Base-by-base conservation (phyloP, 2,888 invertebrate genomes). In the Altica lythri region DNA sequence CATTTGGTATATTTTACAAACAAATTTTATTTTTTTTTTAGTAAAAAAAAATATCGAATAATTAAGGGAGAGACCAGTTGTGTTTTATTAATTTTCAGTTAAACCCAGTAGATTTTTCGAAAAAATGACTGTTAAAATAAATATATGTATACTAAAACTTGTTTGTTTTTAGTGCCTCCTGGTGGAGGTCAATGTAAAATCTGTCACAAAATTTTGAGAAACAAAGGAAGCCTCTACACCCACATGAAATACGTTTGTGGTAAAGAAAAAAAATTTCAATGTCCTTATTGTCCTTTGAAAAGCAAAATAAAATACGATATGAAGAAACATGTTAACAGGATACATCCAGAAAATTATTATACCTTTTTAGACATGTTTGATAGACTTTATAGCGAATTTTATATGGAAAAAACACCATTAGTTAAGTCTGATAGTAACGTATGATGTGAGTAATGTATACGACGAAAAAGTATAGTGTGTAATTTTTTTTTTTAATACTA, bases 231-330 rank as follows among this genome's bases (percentile, higher is more conserved):
- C 12, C 45, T 55, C 9, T 38, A 45, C 10, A 49, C 54, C 4
- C 64, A 65, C 37, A 46, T 55, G 16, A 55, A 57, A 5, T 57
- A 56, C 6, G 57, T 60, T 9, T 62, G 61, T 19, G 61, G 61
- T 10, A 76, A 75, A 54, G 66, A 69, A 4, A 77, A 78, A 1
- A 70, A 73, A 34, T 75, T 75, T 60, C 70, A 72, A 51, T 80
- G 79, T 63, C 66, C 67, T 43, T 65, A 73, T 42, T 78, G 78
- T 60, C 57, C 67, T 10, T 72, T 71, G 35, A 71, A 70, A 22
- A 59, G 57, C 9, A 61, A 59, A 51, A 57, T 61, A 12, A 63
- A 61, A 25, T 59, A 64, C 35, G 65, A 68, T 35, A 52, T 68
- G 19, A 62, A 55, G 35, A 57, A 57, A n/a, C 68, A 68, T 48